phyloP scores from a whole-genome alignment of 2,113 vertebrate genomes.

The Elephas maximus region DNA sequence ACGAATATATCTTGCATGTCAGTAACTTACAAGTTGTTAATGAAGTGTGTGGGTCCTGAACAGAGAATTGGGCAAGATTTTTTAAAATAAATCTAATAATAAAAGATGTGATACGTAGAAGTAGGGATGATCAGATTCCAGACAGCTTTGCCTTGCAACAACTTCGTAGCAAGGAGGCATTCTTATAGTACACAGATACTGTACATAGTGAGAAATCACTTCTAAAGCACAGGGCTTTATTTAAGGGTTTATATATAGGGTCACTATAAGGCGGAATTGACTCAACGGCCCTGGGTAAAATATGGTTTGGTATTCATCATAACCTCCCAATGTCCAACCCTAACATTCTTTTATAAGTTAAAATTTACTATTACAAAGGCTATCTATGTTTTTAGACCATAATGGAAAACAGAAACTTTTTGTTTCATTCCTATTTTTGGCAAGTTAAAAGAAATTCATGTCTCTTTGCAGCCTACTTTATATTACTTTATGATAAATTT shows the following conservation, averaged over 20 bases:
- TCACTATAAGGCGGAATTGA: too few relatives aligned
- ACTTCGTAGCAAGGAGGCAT: background rate
- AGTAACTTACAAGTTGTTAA: slow-evolving; percentile 13
- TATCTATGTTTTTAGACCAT: background rate
- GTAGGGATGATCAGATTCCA: background rate
- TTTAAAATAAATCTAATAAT: background rate
- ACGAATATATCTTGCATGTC: background rate
- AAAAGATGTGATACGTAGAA: background rate
- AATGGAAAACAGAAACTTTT: slow-evolving; percentile 4
- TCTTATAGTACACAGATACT: background rate
- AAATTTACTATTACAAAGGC: slow-evolving; percentile 10
- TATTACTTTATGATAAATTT: background rate
- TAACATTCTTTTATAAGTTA: slow-evolving; percentile 48
- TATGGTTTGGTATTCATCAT: background rate
- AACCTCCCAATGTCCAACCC: background rate
- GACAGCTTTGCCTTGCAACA: background rate
- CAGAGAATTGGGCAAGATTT: background rate
- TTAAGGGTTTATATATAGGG: background rate
- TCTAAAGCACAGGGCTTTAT: background rate
- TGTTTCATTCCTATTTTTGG: slow-evolving; percentile 8
- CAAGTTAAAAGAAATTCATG: background rate
- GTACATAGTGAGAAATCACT: slow-evolving; percentile 1
- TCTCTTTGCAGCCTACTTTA: background rate
- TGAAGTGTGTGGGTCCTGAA: background rate
- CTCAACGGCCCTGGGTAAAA: too few relatives aligned